Evolutionary conservation across 2,797 vertebrate genomes (phyloP), one percentile per base, ranked within the genome.

Genomic region (Falco rusticolus): DNA sequence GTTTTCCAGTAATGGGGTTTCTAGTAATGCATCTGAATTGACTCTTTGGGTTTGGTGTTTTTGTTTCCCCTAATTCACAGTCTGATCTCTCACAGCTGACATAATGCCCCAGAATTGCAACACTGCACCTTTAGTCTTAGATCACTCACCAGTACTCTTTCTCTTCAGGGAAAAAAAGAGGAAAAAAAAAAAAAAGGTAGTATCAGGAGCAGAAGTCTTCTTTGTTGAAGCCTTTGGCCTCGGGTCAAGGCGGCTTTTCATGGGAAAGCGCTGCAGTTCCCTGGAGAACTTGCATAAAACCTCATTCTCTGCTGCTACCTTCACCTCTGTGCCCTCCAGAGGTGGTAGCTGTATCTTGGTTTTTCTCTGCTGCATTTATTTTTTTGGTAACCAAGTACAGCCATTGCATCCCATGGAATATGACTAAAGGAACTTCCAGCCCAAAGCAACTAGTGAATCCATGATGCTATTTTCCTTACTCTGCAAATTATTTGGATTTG

Each of bases 211-310:
- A 95, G 93, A 84, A 93, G 80, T 79, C 59, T 25, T 79, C 93
- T 96, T 96, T 96, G 77, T 89, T 84, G 70, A 94, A 93, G 90
- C 56, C 54, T 92, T 92, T 94, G 83, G 93, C 95, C 94, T 82
- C 37, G 2, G 88, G 92, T 95, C 93, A 97, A 89, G 93, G 29
- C 43, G 39, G 70, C 54, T 93, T 94, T 96, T 89, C 86, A 93
- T 24, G 47, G 86, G 88, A 93, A 95, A 92, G 74, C 50, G 63
- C 51, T 79, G 43, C 2, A 0, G 8, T 72, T 96, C 94, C 95
- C 92, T 93, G 90, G 90, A 94, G 93, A 94, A 93, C 83, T 82
- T 82, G 51, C 31, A 87, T 48, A 59, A 93, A 96, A 76, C 43
- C 54, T 74, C 66, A 51, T 84, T 93, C 80, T 45, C 92, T 90